Evolutionary conservation across 1,140 invertebrate genomes (phyloP).

Genomic region (Drosophila ironensis): DNA sequence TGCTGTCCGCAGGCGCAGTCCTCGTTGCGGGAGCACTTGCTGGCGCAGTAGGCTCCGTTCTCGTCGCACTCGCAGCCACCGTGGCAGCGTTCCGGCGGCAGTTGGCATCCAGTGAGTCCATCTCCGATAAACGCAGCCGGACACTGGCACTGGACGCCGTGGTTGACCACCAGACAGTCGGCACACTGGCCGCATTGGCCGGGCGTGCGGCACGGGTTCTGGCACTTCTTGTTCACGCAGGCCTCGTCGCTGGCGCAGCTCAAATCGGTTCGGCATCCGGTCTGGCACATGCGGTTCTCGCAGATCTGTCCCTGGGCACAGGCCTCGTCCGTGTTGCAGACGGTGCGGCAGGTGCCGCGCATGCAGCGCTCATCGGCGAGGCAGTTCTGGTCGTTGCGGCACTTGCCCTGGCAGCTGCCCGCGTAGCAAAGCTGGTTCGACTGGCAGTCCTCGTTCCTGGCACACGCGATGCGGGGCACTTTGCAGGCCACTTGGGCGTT

Average conservation of each 20-base stretch:
- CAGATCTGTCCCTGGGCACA: conserved; percentile 92
- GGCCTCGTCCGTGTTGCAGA: conserved; percentile 92
- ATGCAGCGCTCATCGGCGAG: conserved; percentile 92
- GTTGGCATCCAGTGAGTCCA: conserved; percentile 88
- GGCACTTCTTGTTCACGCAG: conserved; percentile 92
- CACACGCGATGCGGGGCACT: conserved; percentile 86
- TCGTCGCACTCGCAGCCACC: conserved; percentile 89
- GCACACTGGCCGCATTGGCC: conserved; percentile 92
- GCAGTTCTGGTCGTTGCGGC: conserved; percentile 90
- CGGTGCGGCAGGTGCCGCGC: conserved; percentile 89
- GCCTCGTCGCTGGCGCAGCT: conserved; percentile 88
- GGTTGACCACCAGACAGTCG: conserved; percentile 90
- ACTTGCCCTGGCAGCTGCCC: conserved; percentile 88
- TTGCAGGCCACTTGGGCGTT: conserved; percentile 89
- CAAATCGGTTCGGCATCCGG: conserved; percentile 92
- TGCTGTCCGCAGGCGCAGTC: conserved; percentile 89
- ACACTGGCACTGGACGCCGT: conserved; percentile 92
- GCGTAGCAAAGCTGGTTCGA: conserved; percentile 88
- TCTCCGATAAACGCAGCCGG: conserved; percentile 91
- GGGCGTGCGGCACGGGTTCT: conserved; percentile 89
- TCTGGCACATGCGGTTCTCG: conserved; percentile 91
- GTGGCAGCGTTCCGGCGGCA: conserved; percentile 86
- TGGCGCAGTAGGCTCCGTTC: conserved; percentile 87
- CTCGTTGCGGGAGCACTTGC: conserved; percentile 85
- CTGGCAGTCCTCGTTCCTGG: conserved; percentile 85